Conservation (phyloP, 2,888 invertebrate genomes). For the Coelopa pilipes region DNA sequence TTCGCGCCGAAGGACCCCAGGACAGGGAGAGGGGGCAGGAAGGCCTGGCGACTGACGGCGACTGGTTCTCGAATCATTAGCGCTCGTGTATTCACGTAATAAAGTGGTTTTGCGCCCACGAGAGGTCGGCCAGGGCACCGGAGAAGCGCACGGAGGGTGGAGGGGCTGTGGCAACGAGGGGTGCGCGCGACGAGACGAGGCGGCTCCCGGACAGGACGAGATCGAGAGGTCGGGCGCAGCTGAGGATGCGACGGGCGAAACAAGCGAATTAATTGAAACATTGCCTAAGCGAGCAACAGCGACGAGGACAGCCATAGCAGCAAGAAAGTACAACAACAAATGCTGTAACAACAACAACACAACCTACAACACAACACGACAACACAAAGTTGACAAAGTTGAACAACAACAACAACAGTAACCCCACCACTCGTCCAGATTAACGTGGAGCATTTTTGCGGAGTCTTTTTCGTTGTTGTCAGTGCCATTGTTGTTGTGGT, state of each 20-base stretch:
- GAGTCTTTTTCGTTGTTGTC: background rate
- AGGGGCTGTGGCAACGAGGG: no score
- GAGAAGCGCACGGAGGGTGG: background rate
- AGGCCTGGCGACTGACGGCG: conserved; percentile 9
- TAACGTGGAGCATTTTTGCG: conserved; percentile 16
- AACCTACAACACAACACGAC: conserved; percentile 16
- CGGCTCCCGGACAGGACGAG: background rate
- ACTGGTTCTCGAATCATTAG: conserved; percentile 44
- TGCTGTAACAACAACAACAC: background rate
- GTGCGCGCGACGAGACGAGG: no score
- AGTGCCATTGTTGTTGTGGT: conserved; percentile 16
- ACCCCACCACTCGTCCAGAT: background rate
- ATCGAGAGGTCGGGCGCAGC: conserved; percentile 14
- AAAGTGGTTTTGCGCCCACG: conserved; percentile 45
- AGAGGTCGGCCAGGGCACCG: conserved; percentile 43
- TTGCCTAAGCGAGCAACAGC: conserved; percentile 25
- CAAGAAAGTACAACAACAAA: conserved; percentile 23
- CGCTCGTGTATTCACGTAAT: conserved; percentile 52
- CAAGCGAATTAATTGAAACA: conserved; percentile 42
- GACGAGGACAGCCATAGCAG: no score
- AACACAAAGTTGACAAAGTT: conserved; percentile 1
- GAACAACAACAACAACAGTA: background rate
- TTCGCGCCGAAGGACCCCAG: no score
- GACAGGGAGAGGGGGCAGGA: background rate
- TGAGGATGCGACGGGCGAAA: conserved; percentile 28